Evolutionary conservation across 1,140 invertebrate genomes (phyloP), one percentile per base, ranked within the genome.

Genomic region (Zophobas atratus): DNA sequence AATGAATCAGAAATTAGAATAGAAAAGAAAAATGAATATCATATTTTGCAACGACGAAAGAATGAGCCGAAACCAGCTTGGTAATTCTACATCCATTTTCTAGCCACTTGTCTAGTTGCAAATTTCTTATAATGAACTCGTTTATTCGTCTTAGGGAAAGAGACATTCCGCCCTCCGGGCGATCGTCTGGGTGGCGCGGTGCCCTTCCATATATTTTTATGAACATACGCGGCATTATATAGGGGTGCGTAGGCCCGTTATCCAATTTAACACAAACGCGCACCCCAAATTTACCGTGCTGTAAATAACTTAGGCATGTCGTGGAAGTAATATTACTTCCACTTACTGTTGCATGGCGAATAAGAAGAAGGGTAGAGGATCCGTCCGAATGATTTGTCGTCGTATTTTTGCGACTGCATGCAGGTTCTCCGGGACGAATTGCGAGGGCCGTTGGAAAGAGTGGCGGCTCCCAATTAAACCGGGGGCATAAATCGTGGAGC

Each of bases 231-330:
- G 63, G 75, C 71, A 63, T 41, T 51, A 51, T 72, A 57, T 49
- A 63, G 75, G 75, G 51, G 63, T 74, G 79, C 77, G 81, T 63
- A 78, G 79, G 77, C 77, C 82, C 78, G 79, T 83, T 82, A 83
- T 83, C 82, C 82, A 83, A 83, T 83, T 83, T 83, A 79, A 80
- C 79, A 77, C 77, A 75, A 79, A 79, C 78, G 79, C 77, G 70
- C 80, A 79, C 81, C 81, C 82, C 77, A 82, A 81, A 82, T 82
- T 81, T 82, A 82, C 82, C 82, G 82, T 83, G 77, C 79, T 77
- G 77, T 83, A 83, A 83, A 83, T 83, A 83, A 83, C 81, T 83
- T 82, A 83, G 81, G 82, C 81, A 83, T 80, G 79, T 83, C 81
- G 81, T 83, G 81, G 82, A 82, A 83, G 81, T 81, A 83, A 82